These are phyloP conservation scores for Tipula confusa DNA, from an alignment of 2,888 invertebrate genomes.

Conservation along the genomic window DNA sequence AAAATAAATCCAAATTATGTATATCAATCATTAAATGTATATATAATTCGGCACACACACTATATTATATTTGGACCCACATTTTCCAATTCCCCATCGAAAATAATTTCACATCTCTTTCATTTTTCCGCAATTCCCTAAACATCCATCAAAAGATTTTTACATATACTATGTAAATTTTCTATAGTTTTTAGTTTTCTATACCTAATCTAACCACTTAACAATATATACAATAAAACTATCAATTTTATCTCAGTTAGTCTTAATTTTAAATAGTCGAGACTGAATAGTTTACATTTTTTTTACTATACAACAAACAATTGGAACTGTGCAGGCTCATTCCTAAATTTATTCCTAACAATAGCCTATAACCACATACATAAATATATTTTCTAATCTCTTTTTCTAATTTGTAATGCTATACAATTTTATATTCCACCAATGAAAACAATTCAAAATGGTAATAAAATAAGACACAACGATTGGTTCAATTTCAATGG, in stretches of 20 bases:
- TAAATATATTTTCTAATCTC: background rate
- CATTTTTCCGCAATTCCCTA: background rate
- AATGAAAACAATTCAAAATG: background rate
- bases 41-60: background rate
- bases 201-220: background rate
- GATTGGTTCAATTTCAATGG: background rate
- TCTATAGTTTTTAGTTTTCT: background rate
- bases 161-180: background rate
- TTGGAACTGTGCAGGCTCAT: background rate
- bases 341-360: background rate
- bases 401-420: background rate
- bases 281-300: background rate
- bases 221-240: background rate
- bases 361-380: too few species aligned
- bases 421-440: too few species aligned
- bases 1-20: background rate
- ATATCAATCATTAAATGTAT: background rate
- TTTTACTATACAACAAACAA: background rate
- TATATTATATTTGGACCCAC: background rate
- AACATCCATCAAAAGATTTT: background rate
- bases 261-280: constrained; percentile 8
- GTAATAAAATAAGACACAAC: background rate
- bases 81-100: background rate
- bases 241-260: background rate
- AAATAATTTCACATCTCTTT: background rate